Percentiles rank a stretch among this genome's conserved stretches.
Evolutionary conservation across 2,113 vertebrate species (phyloP).

Genomic region (Lepisosteus osseus): DNA sequence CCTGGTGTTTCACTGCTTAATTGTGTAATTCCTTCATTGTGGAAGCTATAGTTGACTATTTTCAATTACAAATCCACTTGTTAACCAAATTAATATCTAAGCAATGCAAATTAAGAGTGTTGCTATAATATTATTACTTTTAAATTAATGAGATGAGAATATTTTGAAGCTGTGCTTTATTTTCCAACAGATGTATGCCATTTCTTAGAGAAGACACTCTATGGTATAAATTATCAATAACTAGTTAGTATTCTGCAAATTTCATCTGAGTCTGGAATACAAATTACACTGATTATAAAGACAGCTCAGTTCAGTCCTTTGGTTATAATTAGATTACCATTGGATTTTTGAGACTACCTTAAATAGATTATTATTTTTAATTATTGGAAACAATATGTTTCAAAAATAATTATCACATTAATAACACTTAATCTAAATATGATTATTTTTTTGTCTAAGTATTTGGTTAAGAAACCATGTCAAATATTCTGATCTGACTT

Average conservation of each 20-base stretch:
- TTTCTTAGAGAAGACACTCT: not conserved
- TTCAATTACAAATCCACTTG: no score
- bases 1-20: no score
- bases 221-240: not conserved
- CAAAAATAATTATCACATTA: not conserved
- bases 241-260: conserved; percentile 10
- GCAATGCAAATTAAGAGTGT: no score
- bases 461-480: no score
- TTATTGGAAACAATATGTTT: not conserved
- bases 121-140: not conserved
- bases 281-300: not conserved
- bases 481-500: no score
- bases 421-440: not conserved
- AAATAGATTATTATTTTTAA: not conserved
- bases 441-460: no score
- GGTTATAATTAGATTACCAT: not conserved
- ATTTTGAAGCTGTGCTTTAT: conserved; percentile 2
- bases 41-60: no score
- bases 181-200: not conserved
- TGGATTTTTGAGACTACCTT: not conserved
- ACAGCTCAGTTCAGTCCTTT: not conserved
- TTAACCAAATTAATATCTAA: no score
- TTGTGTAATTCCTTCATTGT: no score
- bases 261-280: not conserved
- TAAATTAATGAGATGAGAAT: not conserved